Evolutionary conservation across 2,797 vertebrate genomes (phyloP), one percentile per base, ranked within the genome.

Genomic region (Octomys mimax): DNA sequence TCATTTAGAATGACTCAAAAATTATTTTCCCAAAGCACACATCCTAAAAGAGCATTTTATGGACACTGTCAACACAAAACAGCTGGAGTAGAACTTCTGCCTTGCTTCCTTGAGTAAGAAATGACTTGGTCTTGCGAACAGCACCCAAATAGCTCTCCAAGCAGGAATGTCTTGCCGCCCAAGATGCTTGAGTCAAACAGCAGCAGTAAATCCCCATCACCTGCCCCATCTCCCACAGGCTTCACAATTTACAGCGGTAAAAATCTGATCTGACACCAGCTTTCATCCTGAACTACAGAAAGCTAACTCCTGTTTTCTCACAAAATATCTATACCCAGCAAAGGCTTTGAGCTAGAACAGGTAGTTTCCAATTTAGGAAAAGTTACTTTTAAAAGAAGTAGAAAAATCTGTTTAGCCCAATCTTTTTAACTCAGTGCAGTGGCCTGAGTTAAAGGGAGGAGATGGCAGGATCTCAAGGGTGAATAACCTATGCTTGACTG

Each of bases 1-100:
- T 87, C 10, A 81, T 68, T 85, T 90, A 73, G 31, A 96, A 80
- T 52, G 71, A 92, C 13, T 64, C 39, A 80, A 93, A 93, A 87
- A 78, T 66, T 77, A 94, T 87, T 94, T 81, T 12, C 83, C 11
- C 9, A 75, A 92, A 94, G 66, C 4, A 4, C 31, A 33, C 6
- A 68, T 26, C 18, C 22, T 0, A 39, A 92, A 81, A 39, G 61
- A 93, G 31, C 68, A 93, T 62, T 94, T 94, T 92, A 64, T 83
- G 82, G 82, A 16, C 90, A 3, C 36, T 94, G 66, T 81, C 31
- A 93, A 70, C 62, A 87, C 59, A 78, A 94, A 82, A 6, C 6
- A 42, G 94, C 26, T 73, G 28, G 71, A 13, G 14, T 46, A 78
- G 83, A 94, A 68, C 68, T 88, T 68, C 21, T 71, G 26, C 36